Evolutionary conservation across 1,140 invertebrate genomes (phyloP).

Genomic region (Radopholus similis): DNA sequence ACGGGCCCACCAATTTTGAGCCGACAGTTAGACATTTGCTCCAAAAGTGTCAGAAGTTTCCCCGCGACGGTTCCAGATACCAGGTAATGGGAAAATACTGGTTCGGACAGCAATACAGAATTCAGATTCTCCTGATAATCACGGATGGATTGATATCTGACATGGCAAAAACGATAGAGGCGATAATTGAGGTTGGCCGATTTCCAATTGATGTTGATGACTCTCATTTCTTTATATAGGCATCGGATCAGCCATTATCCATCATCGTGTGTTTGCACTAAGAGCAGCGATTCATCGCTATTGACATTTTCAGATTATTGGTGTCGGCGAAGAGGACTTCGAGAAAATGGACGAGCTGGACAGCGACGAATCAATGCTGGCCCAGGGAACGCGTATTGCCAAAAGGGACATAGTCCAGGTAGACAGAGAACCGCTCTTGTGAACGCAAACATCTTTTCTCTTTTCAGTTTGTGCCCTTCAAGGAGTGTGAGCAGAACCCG

Average conservation of each 20-base stretch:
- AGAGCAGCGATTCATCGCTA: neutral
- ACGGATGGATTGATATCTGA: slow-evolving; percentile 71
- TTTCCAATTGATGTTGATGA: neutral
- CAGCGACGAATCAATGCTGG: slow-evolving; percentile 18
- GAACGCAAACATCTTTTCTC: neutral
- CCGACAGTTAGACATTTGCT: slow-evolving; percentile 67
- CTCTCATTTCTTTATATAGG: slow-evolving; percentile 3
- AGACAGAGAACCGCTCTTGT: neutral
- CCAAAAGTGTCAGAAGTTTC: slow-evolving; percentile 57
- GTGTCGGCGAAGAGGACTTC: slow-evolving; percentile 43
- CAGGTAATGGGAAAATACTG: slow-evolving; percentile 57
- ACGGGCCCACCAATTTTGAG: slow-evolving; percentile 70
- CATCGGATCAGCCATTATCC: slow-evolving; percentile 27
- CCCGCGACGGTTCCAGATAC: slow-evolving; percentile 61
- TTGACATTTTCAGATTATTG: slow-evolving; percentile 28
- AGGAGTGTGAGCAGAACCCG: no score
- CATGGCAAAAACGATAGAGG: slow-evolving; percentile 67
- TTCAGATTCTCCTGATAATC: slow-evolving; percentile 66
- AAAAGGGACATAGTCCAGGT: slow-evolving; percentile 33
- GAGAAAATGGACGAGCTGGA: slow-evolving; percentile 42
- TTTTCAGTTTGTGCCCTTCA: slow-evolving; percentile 23
- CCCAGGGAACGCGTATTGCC: neutral
- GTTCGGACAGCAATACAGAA: neutral
- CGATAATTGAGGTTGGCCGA: slow-evolving; percentile 61
- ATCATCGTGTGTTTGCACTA: slow-evolving; percentile 4